A percentile compares a stretch with the other conserved stretches of the same genome.
These are phyloP conservation scores for Palloptera scutellata DNA, from an alignment of 2,888 invertebrate species.

Conservation along the genomic window DNA sequence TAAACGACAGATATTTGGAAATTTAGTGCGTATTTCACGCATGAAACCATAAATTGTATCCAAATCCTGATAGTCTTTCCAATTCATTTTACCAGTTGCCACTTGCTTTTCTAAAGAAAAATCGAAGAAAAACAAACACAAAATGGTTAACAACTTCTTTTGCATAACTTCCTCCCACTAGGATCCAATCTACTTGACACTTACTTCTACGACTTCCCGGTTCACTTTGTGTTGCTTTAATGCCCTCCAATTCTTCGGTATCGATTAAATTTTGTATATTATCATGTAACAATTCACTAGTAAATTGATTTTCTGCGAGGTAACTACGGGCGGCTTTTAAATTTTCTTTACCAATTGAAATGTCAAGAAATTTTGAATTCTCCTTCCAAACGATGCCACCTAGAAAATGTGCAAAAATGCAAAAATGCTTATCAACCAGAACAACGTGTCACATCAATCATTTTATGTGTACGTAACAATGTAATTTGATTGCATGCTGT, in stretches of 20 bases:
- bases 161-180: too few relatives aligned
- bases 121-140: not conserved
- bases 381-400: constrained; percentile 62
- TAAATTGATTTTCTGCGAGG: constrained; percentile 71
- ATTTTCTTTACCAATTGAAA: constrained; percentile 72
- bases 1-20: constrained; percentile 75
- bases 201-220: constrained; percentile 65
- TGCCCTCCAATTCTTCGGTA: constrained; percentile 70
- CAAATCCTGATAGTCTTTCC: constrained; percentile 78
- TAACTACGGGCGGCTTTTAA: constrained; percentile 70
- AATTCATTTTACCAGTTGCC: constrained; percentile 68
- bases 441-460: not conserved
- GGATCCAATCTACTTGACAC: constrained; percentile 32
- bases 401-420: constrained; percentile 27
- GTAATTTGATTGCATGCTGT: not conserved
- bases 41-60: constrained; percentile 75
- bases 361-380: constrained; percentile 68
- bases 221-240: constrained; percentile 61
- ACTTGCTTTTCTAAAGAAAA: constrained; percentile 49
- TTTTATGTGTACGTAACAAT: not conserved
- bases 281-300: constrained; percentile 72
- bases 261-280: constrained; percentile 82
- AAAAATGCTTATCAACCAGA: not conserved
- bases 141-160: not conserved
- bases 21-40: constrained; percentile 74